Evolutionary conservation across 1,140 invertebrate species (phyloP).

Genomic region (Drosophila ogumai): DNA sequence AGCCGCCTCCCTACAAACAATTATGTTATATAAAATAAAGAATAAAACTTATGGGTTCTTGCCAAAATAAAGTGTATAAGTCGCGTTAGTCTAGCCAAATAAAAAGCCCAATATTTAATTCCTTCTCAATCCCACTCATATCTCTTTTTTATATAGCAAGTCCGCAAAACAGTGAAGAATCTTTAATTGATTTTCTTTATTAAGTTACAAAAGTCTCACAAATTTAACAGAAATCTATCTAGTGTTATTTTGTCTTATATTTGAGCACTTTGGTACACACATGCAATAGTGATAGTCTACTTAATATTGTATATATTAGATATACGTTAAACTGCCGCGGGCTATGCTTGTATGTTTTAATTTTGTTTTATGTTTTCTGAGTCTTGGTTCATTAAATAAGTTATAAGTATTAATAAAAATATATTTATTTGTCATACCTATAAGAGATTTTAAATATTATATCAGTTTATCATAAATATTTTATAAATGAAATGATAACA

Average conservation of each 20-base stretch:
- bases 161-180: neutral
- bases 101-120: too few relatives aligned
- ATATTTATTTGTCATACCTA: conserved; percentile 26
- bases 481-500: conserved; percentile 40
- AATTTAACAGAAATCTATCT: conserved; percentile 74
- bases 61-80: too few relatives aligned
- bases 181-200: conserved; percentile 48
- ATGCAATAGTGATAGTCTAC: conserved; percentile 63
- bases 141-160: too few relatives aligned
- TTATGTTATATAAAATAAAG: too few relatives aligned
- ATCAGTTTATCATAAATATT: conserved; percentile 59
- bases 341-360: conserved; percentile 41
- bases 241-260: conserved; percentile 54
- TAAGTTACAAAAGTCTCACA: conserved; percentile 67
- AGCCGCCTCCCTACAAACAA: too few relatives aligned
- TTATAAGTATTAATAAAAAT: too few relatives aligned
- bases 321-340: conserved; percentile 55
- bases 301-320: conserved; percentile 52
- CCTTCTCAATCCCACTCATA: too few relatives aligned
- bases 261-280: conserved; percentile 77
- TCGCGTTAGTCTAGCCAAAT: too few relatives aligned
- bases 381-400: neutral
- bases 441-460: conserved; percentile 1
- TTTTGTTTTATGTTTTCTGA: conserved; percentile 5
- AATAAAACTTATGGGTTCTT: too few relatives aligned